Base-by-base conservation (phyloP, 1,140 invertebrate genomes). In the Drosophila bocki region DNA sequence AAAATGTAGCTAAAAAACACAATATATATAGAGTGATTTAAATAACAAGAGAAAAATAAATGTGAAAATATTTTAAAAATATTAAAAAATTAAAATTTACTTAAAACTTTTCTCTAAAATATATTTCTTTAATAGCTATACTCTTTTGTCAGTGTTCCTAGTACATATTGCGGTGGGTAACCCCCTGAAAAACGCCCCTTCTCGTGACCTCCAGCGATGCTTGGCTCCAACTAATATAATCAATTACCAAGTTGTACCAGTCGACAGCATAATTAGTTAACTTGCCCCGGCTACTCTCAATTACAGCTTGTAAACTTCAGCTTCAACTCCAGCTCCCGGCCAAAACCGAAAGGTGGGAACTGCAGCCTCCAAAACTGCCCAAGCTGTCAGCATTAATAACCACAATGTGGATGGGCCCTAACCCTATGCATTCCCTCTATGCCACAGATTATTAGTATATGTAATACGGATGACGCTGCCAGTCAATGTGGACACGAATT, bases 401-500 rank as follows among this genome's bases (percentile, higher is more conserved):
- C 41, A 35, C 60, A 41, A 41, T 15, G 65, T 37, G 29, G 44
- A 37, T 42, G 45, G 17, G 26, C 3, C 69, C 44, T 26, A 47
- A 29, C 42, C 41, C 58, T 64, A 26, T 47, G 44, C n/a, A 17
- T 48, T 15, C 15, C 47, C 37, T 54, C 15, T 42, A 67, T 69
- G 12, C 19, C 65, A 7, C 7, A 17, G 47, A 50, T 42, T 50
- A 47, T 22, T 35, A 35, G 44, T 51, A 33, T 32, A 42, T 44
- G 29, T n/a, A 47, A 37, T 45, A 29, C 22, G 51, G 29, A 37
- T 51, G 47, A 13, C 65, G 26, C 15, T 60, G 70, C 37, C 54
- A 45, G 32, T 17, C n/a, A n/a, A 35, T 29, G 33, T 37, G 54
- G 44, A 69, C 45, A 83, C 83, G 35, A 80, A 88, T 80, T 86